Percentiles rank a stretch among this genome's conserved stretches.
These are phyloP conservation scores for Distichodus sexfasciatus DNA, from an alignment of 2,797 vertebrate genomes.

Conservation along the genomic window DNA sequence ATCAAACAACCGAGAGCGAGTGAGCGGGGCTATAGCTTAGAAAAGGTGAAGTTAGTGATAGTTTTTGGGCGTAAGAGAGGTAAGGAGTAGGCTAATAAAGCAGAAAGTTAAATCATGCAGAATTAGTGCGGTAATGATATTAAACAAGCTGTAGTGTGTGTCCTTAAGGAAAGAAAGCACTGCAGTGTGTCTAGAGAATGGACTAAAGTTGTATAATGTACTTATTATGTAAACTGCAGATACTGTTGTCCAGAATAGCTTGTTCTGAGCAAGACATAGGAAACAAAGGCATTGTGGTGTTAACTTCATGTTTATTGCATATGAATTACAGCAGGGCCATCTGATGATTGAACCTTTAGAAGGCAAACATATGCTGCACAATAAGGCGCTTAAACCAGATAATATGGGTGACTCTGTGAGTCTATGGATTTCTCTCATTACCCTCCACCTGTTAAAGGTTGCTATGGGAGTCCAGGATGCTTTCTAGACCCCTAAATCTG, in stretches of 20 bases:
- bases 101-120: neutral
- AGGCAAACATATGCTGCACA: neutral
- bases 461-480: conserved; percentile 62
- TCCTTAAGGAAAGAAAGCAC: neutral
- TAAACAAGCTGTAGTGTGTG: no score
- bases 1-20: conserved; percentile 44
- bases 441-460: conserved; percentile 58
- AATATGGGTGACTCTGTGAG: conserved; percentile 30
- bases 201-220: no score
- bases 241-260: neutral
- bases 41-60: neutral
- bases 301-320: conserved; percentile 60
- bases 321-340: conserved; percentile 48
- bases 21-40: neutral
- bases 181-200: no score
- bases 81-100: neutral
- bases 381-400: conserved; percentile 28
- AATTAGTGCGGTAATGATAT: no score
- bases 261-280: neutral
- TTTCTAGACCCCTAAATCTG: conserved; percentile 76
- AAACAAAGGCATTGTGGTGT: conserved; percentile 3
- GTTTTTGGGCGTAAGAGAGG: neutral
- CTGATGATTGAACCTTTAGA: conserved; percentile 28
- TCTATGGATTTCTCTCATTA: conserved; percentile 49
- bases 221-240: neutral